Evolutionary conservation across 2,113 vertebrate genomes (phyloP).

Genomic region (Maccullochella peelii): DNA sequence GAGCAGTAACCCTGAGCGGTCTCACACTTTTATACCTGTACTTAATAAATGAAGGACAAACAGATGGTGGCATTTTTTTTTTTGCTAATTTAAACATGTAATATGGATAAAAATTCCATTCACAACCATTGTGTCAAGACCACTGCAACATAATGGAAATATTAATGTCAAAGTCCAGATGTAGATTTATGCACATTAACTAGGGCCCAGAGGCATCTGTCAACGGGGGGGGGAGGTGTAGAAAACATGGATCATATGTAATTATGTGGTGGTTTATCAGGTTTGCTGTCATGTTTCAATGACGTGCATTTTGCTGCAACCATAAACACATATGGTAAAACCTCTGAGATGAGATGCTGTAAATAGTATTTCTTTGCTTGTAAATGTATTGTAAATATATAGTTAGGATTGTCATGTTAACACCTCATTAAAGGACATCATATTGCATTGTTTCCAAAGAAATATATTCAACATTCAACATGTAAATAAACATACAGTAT

Average conservation of each 20-base stretch:
- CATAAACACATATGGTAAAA: neutral
- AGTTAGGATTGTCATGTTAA: neutral
- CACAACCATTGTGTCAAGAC: constrained; percentile 7
- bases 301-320: constrained; percentile 1
- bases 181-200: constrained; percentile 34
- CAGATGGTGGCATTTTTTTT: neutral
- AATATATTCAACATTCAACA: neutral
- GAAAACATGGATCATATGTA: constrained; percentile 17
- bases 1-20: neutral
- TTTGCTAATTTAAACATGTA: neutral
- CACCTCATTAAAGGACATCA: neutral
- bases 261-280: constrained; percentile 28
- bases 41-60: neutral
- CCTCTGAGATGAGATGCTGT: neutral
- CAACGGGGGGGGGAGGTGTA: neutral
- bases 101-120: constrained; percentile 13
- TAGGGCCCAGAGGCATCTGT: constrained; percentile 46
- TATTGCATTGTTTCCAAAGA: neutral
- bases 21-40: neutral
- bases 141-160: constrained; percentile 8
- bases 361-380: neutral
- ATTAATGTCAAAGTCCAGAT: constrained; percentile 13
- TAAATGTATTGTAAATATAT: neutral
- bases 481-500: neutral
- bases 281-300: constrained; percentile 24